Base-by-base conservation (phyloP, 2,797 vertebrate species). In the Danio aesculapii region DNA sequence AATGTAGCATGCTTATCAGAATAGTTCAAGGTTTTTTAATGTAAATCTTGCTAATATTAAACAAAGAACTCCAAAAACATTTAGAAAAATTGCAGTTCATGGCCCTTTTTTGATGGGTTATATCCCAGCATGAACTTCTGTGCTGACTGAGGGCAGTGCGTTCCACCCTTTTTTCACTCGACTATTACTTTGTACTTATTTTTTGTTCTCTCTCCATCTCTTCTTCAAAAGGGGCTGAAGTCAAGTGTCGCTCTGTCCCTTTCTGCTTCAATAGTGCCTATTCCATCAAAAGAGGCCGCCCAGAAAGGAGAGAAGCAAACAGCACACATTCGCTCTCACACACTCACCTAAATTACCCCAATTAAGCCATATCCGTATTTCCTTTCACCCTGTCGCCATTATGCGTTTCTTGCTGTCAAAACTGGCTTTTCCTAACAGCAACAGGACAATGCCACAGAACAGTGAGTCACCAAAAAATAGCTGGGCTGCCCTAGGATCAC, bases 161-260 rank as follows among this genome's bases (percentile, higher is more conserved):
- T 61, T 62, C n/a, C 49, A 43, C 43, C 16, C 4, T 16, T 49
- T 61, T 63, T 21, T 53, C 14, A 30, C 30, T 70, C 59, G 43
- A 59, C 39, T 47, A 82, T 83, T 85, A 84, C 19, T 64, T 85
- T 87, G 82, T 81, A 74, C 53, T 52, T 78, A 62, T 84, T 84
- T 64, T 43, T 39, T 14, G 30, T 43, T 70, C 80, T 79, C 80
- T 81, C 63, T 85, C 57, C 55, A 69, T 58, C 78, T 82, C 82
- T 83, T 71, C 84, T 80, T 83, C 81, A 50, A 64, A 73, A 47
- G 21, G 44, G 50, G 53, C 49, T 64, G 9, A 57, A 80, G 58
- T 63, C 68, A 71, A 62, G 58, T 72, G 50, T 30, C n/a, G 44
- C 39, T 57, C 67, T 75, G 87, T 82, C 84, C 79, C 84, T 79